A percentile compares a stretch with the other conserved stretches of the same genome.
Conservation (phyloP, 2,797 vertebrate genomes). For the Sternotherus odoratus region DNA sequence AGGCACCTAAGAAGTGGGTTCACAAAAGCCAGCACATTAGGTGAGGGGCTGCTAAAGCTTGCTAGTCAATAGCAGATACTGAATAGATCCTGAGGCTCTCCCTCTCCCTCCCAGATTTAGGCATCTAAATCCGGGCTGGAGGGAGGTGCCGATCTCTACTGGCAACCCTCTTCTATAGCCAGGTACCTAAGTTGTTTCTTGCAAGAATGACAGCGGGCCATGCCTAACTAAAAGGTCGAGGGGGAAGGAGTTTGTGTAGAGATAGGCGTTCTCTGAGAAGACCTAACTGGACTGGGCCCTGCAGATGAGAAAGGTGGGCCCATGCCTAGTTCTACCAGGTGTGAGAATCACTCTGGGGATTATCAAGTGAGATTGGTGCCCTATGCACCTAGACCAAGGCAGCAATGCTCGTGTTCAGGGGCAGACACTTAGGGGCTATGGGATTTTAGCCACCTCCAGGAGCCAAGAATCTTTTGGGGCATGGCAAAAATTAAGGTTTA, state of each 20-base stretch:
- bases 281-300: too few relatives aligned
- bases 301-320: too few relatives aligned
- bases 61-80: background rate
- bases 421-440: background rate
- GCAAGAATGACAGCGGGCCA: background rate
- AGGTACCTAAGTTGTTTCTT: background rate
- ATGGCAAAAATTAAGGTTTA: background rate
- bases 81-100: background rate
- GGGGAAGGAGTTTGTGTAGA: background rate
- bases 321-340: background rate
- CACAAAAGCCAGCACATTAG: background rate
- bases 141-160: background rate
- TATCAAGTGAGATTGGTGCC: background rate
- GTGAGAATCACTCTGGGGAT: background rate
- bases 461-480: background rate
- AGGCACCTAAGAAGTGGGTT: background rate
- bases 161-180: background rate
- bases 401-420: background rate
- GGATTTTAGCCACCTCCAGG: background rate
- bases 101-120: background rate
- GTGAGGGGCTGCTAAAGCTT: background rate
- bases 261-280: background rate
- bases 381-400: background rate
- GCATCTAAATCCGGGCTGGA: background rate
- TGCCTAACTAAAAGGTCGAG: background rate